Evolutionary conservation across 2,113 vertebrate genomes (phyloP).

Genomic region (Calidris pugnax): DNA sequence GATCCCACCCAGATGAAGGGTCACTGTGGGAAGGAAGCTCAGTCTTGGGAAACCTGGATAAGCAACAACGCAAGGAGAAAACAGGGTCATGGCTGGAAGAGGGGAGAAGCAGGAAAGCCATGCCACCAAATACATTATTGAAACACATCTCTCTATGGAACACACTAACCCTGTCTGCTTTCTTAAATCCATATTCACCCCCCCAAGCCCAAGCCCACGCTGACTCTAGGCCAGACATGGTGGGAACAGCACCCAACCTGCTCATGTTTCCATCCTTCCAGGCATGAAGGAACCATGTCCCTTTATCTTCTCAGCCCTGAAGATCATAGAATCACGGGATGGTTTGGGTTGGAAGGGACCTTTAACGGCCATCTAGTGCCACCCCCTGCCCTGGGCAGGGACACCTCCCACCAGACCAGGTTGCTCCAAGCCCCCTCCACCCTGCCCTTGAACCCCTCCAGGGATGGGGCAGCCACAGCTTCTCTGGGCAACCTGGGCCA

Average conservation of each 20-base stretch:
- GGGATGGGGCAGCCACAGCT: too few relatives aligned
- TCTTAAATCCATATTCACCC: not conserved
- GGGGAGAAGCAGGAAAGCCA: not conserved
- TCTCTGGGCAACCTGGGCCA: too few relatives aligned
- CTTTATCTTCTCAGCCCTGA: not conserved
- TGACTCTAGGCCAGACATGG: not conserved
- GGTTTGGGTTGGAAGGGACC: too few relatives aligned
- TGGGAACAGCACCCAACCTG: not conserved
- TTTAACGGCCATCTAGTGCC: too few relatives aligned
- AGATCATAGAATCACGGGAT: not conserved
- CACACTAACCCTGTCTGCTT: not conserved
- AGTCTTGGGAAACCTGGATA: not conserved
- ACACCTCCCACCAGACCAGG: too few relatives aligned
- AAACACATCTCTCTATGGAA: not conserved
- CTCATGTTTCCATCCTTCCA: not conserved
- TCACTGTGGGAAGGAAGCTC: not conserved
- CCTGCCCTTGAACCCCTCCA: too few relatives aligned
- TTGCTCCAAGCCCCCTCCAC: too few relatives aligned
- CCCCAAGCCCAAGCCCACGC: not conserved
- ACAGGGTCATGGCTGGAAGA: not conserved
- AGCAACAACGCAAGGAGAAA: not conserved
- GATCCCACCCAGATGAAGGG: fast-evolving
- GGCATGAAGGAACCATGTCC: not conserved
- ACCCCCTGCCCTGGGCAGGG: too few relatives aligned
- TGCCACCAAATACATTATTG: fast-evolving